These are phyloP conservation scores for Notodromas monacha DNA, from an alignment of 2,888 invertebrate genomes.

Conservation along the genomic window DNA sequence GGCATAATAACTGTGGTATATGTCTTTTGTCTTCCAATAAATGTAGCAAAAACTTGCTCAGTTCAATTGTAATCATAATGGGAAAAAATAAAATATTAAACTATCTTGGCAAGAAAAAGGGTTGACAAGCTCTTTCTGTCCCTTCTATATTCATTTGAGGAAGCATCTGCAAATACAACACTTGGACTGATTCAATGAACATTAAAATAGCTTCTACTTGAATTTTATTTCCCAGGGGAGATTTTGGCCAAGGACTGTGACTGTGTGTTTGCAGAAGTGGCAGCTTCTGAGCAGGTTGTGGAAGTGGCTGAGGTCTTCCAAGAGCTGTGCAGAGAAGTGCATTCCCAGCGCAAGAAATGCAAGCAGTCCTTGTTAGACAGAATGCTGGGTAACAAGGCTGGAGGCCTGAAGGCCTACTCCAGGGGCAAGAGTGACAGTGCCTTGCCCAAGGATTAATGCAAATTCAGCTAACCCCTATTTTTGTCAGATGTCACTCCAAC, in stretches of 20 bases:
- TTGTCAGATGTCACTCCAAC: too few species aligned
- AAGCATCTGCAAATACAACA: not conserved
- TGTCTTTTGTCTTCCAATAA: too few species aligned
- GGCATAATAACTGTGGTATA: too few species aligned
- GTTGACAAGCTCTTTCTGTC: not conserved
- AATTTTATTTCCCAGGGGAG: slow-evolving; percentile 20
- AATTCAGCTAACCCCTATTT: too few species aligned
- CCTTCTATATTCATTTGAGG: not conserved
- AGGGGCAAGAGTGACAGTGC: slow-evolving; percentile 64
- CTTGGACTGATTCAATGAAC: too few species aligned
- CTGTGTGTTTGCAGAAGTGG: slow-evolving; percentile 53
- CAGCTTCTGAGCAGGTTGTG: slow-evolving; percentile 49
- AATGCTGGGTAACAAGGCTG: slow-evolving; percentile 30
- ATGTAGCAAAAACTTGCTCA: too few species aligned
- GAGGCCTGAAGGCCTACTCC: slow-evolving; percentile 32
- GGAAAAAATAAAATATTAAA: too few species aligned
- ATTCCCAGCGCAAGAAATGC: slow-evolving; percentile 39
- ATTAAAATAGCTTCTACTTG: not conserved
- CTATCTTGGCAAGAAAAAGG: too few species aligned
- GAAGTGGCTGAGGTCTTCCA: slow-evolving; percentile 53
- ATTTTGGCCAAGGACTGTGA: slow-evolving; percentile 58
- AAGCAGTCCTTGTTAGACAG: slow-evolving; percentile 41
- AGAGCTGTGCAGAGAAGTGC: slow-evolving; percentile 47
- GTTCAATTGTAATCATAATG: too few species aligned
- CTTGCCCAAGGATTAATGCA: too few species aligned